Evolutionary conservation across 2,888 invertebrate genomes (phyloP), one percentile per base, ranked within the genome.

Genomic region (Ormyrus labotus): DNA sequence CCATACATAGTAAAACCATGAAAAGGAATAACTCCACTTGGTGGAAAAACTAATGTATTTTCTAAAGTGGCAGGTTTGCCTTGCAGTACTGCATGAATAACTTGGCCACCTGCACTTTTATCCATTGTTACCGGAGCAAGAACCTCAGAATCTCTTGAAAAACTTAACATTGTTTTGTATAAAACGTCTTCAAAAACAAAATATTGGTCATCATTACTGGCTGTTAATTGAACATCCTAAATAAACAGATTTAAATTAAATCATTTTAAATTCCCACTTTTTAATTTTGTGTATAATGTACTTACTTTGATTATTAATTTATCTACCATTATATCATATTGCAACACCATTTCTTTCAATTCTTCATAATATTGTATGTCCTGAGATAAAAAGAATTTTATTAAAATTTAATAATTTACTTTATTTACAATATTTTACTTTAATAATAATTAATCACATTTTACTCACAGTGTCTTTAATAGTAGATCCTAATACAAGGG

Each of bases 1-100:
- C 97, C 97, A 90, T 98, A 98, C 98, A 99, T 98, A 34, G 98
- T 96, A 91, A 99, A 98, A 0, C 98, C 98, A 90, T 99, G 98
- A 91, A 98, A 98, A 0, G 98, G 98, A 84, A 99, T 97, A 57
- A 98, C 95, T 0, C 98, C 98, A 89, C 96, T 97, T 0, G 98
- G 98, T 7, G 99, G 98, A 88, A 97, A 97, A 61, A 95, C 94
- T 34, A 96, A 94, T 34, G 94, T 92, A 87, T 93, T 95, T 85
- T 96, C 95, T 6, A 94, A 91, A 0, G 93, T 92, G 0, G 93
- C 92, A 83, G 94, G 93, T 87, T 94, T 95, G 13, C 96, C 95
- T 88, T 96, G 95, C 53, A 96, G 92, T 57, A 94, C 93, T 0
- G 96, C 96, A 80, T 95, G 94, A 84, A 96, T 94, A 0, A 96